Base-by-base conservation (phyloP, 2,888 invertebrate genomes). In the Cheilosia soror region DNA sequence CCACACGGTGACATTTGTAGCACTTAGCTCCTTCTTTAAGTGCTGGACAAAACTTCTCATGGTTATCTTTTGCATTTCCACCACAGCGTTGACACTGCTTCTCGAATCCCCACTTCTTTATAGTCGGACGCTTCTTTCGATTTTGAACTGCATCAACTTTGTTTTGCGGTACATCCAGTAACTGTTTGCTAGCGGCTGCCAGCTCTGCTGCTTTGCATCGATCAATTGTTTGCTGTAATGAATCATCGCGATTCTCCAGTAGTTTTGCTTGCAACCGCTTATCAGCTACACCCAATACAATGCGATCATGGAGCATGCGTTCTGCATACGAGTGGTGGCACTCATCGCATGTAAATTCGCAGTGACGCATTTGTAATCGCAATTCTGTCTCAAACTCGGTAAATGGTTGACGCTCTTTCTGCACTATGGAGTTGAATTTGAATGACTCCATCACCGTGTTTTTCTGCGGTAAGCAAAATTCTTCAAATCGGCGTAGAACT, bases 291-390 rank as follows among this genome's bases (percentile, higher is more conserved):
- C 87, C 66, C 13, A 76, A 31, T 7, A 84, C 55, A 49, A 85
- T 85, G 13, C 81, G 84, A 84, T 81, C 86, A 58, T 76, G 73
- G 6, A 83, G 53, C 81, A n/a, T n/a, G n/a, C n/a, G n/a, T n/a
- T n/a, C n/a, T n/a, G n/a, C n/a, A n/a, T n/a, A 87, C 11, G 73
- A 49, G 29, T 15, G 31, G n/a, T 72, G 71, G 62, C 79, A 83
- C n/a, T 11, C 69, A 33, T 27, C 20, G 37, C 68, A 88, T 47
- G 68, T 68, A 51, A 85, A 87, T 58, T 87, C 79, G 69, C 87
- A 87, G 37, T 40, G 66, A 29, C 63, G 44, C 15, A 82, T 49
- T 68, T 83, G 79, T 11, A 25, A 63, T 7, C 84, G 75, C 25
- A 87, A 37, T 66, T 83, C 87, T 7, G 80, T 86, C 72, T 66